These are phyloP conservation scores for Cosmia trapezina DNA, from an alignment of 2,888 invertebrate genomes.

Conservation along the genomic window DNA sequence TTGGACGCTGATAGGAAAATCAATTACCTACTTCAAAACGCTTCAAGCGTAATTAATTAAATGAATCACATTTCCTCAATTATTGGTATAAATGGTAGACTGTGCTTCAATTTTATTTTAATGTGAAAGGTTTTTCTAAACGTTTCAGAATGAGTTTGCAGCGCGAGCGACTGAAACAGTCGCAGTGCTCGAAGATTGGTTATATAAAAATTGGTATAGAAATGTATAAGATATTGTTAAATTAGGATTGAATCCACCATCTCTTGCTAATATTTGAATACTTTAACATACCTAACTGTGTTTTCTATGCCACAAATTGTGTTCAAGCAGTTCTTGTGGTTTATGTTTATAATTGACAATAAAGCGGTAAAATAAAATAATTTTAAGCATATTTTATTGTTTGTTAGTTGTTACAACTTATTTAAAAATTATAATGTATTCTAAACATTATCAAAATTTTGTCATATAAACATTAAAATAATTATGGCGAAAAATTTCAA, in stretches of 20 bases:
- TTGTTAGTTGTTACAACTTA: too few relatives aligned
- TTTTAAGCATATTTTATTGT: too few relatives aligned
- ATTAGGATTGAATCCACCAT: not conserved
- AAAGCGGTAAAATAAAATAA: too few relatives aligned
- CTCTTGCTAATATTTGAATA: not conserved
- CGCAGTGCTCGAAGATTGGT: not conserved
- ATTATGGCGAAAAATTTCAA: too few relatives aligned
- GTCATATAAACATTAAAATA: too few relatives aligned
- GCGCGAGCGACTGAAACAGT: not conserved
- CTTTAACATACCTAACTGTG: not conserved
- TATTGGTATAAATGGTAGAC: not conserved
- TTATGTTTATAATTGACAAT: not conserved
- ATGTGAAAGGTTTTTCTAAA: not conserved
- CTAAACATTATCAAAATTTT: too few relatives aligned
- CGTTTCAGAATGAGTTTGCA: not conserved
- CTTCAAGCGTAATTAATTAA: slow-evolving; percentile 12
- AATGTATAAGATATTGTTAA: not conserved
- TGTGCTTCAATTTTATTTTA: not conserved
- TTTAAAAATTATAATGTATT: too few relatives aligned
- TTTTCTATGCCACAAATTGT: not conserved
- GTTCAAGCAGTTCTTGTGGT: not conserved
- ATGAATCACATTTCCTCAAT: slow-evolving; percentile 18
- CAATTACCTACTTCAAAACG: slow-evolving; percentile 10
- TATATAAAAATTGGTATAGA: too few relatives aligned
- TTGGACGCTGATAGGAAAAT: slow-evolving; percentile 23